Evolutionary conservation across 2,113 vertebrate species (phyloP), one percentile per base, ranked within the genome.

Genomic region (Lathamus discolor): DNA sequence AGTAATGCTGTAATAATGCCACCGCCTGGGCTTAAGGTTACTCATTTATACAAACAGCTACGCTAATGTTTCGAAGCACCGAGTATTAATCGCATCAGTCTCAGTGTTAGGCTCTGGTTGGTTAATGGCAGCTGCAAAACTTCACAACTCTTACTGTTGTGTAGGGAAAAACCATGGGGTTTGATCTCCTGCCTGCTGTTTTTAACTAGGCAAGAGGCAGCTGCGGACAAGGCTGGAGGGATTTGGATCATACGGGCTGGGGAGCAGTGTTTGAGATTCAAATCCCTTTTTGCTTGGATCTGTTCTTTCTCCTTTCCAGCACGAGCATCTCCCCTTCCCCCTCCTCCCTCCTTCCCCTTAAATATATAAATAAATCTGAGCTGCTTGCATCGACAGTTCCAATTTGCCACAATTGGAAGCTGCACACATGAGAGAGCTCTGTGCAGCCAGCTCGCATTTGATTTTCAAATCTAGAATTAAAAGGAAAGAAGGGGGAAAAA

Each of bases 391-490:
- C 93, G 81, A 96, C 95, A 96, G 96, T 96, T 97, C 97, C 96
- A 97, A 97, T 97, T 97, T 97, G 93, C 96, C 95, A 97, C 96
- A 97, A 97, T 96, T 97, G 95, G 96, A 97, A 96, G 92, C 72
- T 93, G 91, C 96, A 97, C 96, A 97, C 97, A 97, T 97, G 97
- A 97, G 95, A 97, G 96, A 97, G 95, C 93, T 94, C 93, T 87
- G 83, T 96, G 97, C 94, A 97, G 94, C 95, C 95, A 97, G 92
- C 90, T 91, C 92, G 35, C 92, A 97, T 97, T 98, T 97, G 97
- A 97, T 98, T 97, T 97, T 97, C 93, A 97, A 97, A 98, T 97
- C 94, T 96, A 94, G 93, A 97, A 97, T 97, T 97, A 95, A 97
- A 95, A 93, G 94, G 96, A 93, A 96, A 93, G 93, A 88, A 94